phyloP scores from a whole-genome alignment of 2,797 vertebrate species.

The Rhinoraja longicauda region DNA sequence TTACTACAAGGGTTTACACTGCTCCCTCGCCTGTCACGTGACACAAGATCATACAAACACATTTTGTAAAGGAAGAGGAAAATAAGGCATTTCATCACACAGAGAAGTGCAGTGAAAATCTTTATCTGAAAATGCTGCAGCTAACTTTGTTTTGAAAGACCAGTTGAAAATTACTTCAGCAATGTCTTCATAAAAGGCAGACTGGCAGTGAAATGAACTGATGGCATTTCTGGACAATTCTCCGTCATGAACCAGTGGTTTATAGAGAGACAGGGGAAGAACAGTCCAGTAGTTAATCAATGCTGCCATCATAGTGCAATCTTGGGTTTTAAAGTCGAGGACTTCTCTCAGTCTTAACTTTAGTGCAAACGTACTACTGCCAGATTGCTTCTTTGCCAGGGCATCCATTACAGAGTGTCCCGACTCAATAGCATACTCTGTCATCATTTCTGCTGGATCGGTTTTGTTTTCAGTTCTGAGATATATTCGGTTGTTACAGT shows the following conservation, averaged over 20 bases:
- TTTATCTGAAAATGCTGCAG: background rate
- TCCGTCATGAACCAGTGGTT: background rate
- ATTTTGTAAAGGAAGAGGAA: background rate
- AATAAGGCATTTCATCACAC: background rate
- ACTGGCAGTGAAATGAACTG: background rate
- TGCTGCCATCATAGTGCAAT: background rate
- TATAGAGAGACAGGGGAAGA: background rate
- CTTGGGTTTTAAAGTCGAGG: background rate
- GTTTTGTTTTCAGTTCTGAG: background rate
- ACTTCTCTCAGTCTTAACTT: background rate
- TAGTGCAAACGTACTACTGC: slow-evolving; percentile 14
- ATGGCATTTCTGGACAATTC: background rate
- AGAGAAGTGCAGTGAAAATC: background rate
- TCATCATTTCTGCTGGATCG: background rate
- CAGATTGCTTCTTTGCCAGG: background rate
- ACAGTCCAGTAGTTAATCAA: background rate
- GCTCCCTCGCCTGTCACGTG: background rate
- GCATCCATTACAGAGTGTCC: background rate
- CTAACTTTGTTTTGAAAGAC: background rate
- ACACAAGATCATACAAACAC: background rate
- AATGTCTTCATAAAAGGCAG: background rate
- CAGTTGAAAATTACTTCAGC: background rate
- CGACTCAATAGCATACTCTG: background rate
- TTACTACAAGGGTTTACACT: background rate
- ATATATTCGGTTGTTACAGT: slow-evolving; percentile 26